Evolutionary conservation across 1,140 invertebrate genomes (phyloP).

Genomic region (Atta texana): DNA sequence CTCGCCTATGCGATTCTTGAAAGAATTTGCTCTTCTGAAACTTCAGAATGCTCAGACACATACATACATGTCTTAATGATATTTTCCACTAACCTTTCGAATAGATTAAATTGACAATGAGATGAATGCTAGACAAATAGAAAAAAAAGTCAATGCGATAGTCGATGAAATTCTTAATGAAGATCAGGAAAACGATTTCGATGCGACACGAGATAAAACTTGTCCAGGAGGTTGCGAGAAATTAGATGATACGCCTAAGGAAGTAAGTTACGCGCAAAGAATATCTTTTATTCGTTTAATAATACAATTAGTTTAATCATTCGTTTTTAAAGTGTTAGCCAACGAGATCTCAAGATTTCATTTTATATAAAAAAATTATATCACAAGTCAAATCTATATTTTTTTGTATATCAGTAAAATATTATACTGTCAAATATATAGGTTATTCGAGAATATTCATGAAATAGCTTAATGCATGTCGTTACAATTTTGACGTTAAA

Average conservation of each 20-base stretch:
- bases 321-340: neutral
- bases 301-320: neutral
- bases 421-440: neutral
- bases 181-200: slow-evolving; percentile 35
- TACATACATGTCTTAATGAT: slow-evolving; percentile 5
- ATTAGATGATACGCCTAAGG: neutral
- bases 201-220: neutral
- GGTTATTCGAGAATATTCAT: neutral
- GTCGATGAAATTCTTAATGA: slow-evolving; percentile 67
- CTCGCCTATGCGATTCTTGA: neutral
- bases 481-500: neutral
- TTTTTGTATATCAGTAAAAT: neutral
- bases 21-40: neutral
- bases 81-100: slow-evolving; percentile 7
- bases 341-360: neutral
- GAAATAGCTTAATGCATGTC: neutral
- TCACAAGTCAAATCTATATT: neutral
- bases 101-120: slow-evolving; percentile 40
- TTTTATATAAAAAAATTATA: neutral
- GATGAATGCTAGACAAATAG: neutral
- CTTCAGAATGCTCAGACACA: neutral
- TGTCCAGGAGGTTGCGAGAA: slow-evolving; percentile 4
- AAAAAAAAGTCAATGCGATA: slow-evolving; percentile 61
- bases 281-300: neutral
- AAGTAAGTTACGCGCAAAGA: neutral